Evolutionary conservation across 2,888 invertebrate species (phyloP).

Genomic region (Stenodera caucasica): DNA sequence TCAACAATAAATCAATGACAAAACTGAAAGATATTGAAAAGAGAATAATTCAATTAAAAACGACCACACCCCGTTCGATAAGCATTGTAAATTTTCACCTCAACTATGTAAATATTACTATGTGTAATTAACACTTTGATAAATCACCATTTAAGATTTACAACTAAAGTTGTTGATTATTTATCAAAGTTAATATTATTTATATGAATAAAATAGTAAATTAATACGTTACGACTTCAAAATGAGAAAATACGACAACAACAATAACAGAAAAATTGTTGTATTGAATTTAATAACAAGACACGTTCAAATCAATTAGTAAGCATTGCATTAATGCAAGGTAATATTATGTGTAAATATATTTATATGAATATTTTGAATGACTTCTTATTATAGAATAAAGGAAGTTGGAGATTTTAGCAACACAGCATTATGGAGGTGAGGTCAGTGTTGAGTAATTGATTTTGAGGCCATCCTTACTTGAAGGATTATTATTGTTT

Average conservation of each 20-base stretch:
- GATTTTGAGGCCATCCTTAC: conserved; percentile 17
- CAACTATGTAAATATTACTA: conserved; percentile 30
- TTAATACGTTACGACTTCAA: not conserved
- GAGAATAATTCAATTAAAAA: conserved; percentile 35
- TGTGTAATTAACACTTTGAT: conserved; percentile 28
- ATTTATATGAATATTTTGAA: conserved; percentile 21
- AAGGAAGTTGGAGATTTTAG: conserved; percentile 22
- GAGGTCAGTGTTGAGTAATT: conserved; percentile 25
- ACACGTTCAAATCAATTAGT: conserved; percentile 2
- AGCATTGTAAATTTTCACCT: conserved; percentile 31
- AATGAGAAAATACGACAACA: too few species aligned
- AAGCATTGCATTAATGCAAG: conserved; percentile 8
- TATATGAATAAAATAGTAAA: too few species aligned
- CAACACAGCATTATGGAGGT: not conserved
- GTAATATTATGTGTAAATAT: not conserved
- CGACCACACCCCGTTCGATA: conserved; percentile 36
- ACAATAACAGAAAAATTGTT: not conserved
- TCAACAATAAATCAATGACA: conserved; percentile 1
- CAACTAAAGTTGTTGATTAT: not conserved
- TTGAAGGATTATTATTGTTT: conserved; percentile 22
- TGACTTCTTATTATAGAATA: conserved; percentile 21
- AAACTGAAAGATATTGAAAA: not conserved
- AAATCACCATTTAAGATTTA: conserved; percentile 31
- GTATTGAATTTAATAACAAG: conserved; percentile 2
- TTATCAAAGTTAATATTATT: not conserved